Conservation (phyloP, 2,113 vertebrate genomes). For the Hepsetus odoe region DNA sequence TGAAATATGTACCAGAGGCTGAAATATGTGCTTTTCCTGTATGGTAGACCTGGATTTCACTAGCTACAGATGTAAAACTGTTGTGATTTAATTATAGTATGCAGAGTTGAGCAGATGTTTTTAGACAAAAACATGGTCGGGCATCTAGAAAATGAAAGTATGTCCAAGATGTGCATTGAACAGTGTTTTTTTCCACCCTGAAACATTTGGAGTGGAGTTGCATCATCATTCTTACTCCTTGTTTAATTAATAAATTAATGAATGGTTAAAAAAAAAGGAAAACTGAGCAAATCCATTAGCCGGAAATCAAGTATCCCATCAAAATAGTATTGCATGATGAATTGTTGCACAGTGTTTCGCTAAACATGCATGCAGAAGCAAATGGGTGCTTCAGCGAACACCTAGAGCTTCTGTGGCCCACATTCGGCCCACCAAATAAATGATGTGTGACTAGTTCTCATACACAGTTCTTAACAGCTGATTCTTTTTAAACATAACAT, state of each 20-base stretch:
- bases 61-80: neutral
- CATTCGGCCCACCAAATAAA: neutral
- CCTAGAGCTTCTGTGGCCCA: neutral
- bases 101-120: slow-evolving; percentile 17
- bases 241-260: no score
- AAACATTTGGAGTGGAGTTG: neutral
- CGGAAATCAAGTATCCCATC: no score
- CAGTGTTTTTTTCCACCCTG: neutral
- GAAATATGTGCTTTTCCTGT: slow-evolving; percentile 1
- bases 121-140: neutral
- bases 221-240: neutral
- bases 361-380: neutral
- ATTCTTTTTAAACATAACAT: no score
- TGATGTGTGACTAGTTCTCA: no score
- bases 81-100: slow-evolving; percentile 2
- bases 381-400: neutral
- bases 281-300: no score
- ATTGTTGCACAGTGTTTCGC: no score
- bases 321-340: no score
- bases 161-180: neutral
- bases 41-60: neutral
- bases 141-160: slow-evolving; percentile 6
- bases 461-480: no score
- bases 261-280: no score
- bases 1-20: neutral